Base-by-base conservation (phyloP, 2,113 vertebrate genomes). In the Zosterops pallidus region DNA sequence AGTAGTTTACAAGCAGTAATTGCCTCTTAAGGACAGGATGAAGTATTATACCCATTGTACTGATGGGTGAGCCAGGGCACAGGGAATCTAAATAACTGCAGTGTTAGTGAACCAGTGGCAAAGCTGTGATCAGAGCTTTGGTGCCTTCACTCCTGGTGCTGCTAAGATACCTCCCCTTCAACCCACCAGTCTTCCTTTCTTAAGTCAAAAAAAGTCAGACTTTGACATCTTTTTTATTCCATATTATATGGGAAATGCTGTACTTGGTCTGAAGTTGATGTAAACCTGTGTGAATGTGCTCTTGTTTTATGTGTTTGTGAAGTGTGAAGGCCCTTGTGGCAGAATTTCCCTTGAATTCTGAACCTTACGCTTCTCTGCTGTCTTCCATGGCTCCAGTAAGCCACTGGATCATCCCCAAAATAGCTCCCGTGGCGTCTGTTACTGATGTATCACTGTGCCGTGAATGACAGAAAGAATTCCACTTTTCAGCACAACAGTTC, bases 41-140 rank as follows among this genome's bases (percentile, higher is more conserved):
- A 97, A 95, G 90, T 93, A 90, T 97, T 97, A 88, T 93, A 89
- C 71, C 94, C 87, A 88, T 96, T 95, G 94, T 95, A 90, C 92
- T 92, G 88, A 83, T 11, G 56, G 50, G 82, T 93, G 93, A 97
- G 85, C 90, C 75, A 70, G 93, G 94, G 79, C 92, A 81, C 31
- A 42, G 67, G 60, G 83, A 88, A 88, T 87, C 93, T 93, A 77
- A 96, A 81, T 94, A 83, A 94, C 74, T 94, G 74, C 81, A 76
- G 69, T 74, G 82, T 93, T 79, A 65, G 24, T 17, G 83, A 91
- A 76, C 87, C 82, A 71, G 91, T 89, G 86, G 86, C 72, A 70
- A 91, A 90, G 56, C 79, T 74, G 63, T 82, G 67, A 95, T 39
- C 26, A 52, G 67, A 83, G 67, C 31, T 89, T 74, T 83, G 56